Conservation (phyloP, 1,140 invertebrate species). For the Chymomyza costata region DNA sequence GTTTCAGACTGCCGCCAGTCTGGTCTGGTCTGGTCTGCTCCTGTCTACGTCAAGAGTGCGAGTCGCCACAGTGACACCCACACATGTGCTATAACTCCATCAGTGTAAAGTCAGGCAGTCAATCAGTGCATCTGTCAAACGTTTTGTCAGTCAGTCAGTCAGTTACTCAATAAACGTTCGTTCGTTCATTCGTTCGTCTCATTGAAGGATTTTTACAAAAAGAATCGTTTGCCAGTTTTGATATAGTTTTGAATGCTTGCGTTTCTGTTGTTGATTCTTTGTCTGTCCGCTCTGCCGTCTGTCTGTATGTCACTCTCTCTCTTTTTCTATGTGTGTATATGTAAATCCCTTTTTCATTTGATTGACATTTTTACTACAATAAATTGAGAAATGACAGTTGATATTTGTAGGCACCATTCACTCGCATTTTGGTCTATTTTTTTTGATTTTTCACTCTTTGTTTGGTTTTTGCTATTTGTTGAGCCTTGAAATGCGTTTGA, state of each 20-base stretch:
- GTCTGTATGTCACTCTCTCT: conserved; percentile 21
- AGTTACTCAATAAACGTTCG: not conserved
- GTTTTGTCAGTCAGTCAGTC: conserved; percentile 18
- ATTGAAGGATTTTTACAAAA: too few relatives aligned
- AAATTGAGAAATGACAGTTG: conserved; percentile 32
- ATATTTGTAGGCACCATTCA: too few relatives aligned
- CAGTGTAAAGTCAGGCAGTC: conserved; percentile 42
- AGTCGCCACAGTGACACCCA: conserved; percentile 49
- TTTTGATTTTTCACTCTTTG: too few relatives aligned
- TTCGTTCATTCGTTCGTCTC: conserved; percentile 24
- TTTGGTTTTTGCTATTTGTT: conserved; percentile 28
- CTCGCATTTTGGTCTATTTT: too few relatives aligned
- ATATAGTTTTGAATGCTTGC: too few relatives aligned
- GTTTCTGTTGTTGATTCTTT: too few relatives aligned
- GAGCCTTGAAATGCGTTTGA: too few relatives aligned
- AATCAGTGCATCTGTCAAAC: conserved; percentile 51
- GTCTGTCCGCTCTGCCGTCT: conserved; percentile 15
- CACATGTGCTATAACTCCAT: conserved; percentile 29
- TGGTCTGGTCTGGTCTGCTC: too few relatives aligned
- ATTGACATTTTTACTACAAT: conserved; percentile 67
- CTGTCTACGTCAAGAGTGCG: too few relatives aligned
- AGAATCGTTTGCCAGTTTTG: too few relatives aligned
- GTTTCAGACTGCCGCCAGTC: conserved; percentile 35
- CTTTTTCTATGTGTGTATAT: not conserved
- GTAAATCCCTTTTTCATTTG: conserved; percentile 47